Evolutionary conservation across 2,797 vertebrate genomes (phyloP).

Genomic region (Ibycter americanus): DNA sequence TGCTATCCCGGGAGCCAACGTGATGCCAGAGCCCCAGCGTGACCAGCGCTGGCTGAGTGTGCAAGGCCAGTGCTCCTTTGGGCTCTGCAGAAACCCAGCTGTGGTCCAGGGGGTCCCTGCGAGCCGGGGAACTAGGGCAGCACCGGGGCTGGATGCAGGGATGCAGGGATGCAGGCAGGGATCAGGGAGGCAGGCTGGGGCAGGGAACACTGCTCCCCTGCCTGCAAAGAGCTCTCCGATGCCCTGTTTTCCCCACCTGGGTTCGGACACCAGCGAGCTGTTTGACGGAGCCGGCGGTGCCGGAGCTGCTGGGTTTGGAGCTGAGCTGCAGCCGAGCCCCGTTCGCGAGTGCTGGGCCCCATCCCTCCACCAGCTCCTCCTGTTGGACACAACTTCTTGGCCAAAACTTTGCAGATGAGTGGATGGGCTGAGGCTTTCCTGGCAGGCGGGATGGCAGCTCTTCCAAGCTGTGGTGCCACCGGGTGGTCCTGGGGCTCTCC

Average conservation of each 20-base stretch:
- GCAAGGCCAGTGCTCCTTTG: background rate
- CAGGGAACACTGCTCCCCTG: background rate
- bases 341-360: accelerated
- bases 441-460: background rate
- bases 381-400: no score
- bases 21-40: background rate
- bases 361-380: background rate
- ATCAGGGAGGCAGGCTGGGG: background rate
- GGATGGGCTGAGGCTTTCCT: background rate
- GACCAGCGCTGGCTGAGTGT: accelerated
- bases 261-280: accelerated
- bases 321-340: background rate
- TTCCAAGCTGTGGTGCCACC: background rate
- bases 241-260: accelerated
- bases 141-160: background rate
- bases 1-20: no score
- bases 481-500: background rate
- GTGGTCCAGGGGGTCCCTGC: background rate
- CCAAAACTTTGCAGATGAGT: background rate
- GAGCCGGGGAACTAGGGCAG: background rate
- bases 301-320: background rate
- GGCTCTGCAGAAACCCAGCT: background rate
- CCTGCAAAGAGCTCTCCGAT: background rate
- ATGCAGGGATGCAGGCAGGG: background rate
- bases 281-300: background rate